Evolutionary conservation across 2,113 vertebrate species (phyloP), one percentile per base, ranked within the genome.

Genomic region (Eulemur rufifrons): DNA sequence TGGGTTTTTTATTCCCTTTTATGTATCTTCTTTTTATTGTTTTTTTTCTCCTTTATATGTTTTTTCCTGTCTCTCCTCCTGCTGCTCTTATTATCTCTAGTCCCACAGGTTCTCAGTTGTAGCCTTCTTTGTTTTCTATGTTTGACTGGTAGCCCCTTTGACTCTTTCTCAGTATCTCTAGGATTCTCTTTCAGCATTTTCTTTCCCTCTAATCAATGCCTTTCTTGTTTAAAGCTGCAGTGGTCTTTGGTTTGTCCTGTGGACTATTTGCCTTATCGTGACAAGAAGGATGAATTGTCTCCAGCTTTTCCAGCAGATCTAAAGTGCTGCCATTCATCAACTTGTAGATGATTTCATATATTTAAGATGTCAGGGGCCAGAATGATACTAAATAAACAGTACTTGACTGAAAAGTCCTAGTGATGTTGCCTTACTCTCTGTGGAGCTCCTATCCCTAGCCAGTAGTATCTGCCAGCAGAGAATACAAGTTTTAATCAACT

Each of bases 81-180:
- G 74, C 97, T 98, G 97, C 94, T 98, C 91, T 77, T 98, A 95
- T 98, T 98, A 98, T 97, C 86, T 98, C 39, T 86, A 95, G 88
- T 97, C 97, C 94, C 98, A 98, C 94, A 96, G 96, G 95, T 98
- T 98, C 97, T 89, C 97, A 97, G 94, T 45, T 98, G 84, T 68
- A 96, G 93, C 92, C 98, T 96, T 63, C 96, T 98, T 98, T 98
- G 95, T 98, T 98, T 98, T 89, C 89, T 97, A 2, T 93, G 25
- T 97, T 97, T 98, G 89, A 93, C 97, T 97, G 69, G 93, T 93
- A 97, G 78, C 68, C 98, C 88, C 97, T 98, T 95, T 98, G 95
- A 98, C 98, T 96, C 54, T 56, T 76, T 94, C 61, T 27, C 74
- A 71, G 64, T 84, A 96, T 77, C 89, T 97, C 80, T 95, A 74